Evolutionary conservation across 1,140 invertebrate genomes (phyloP).

Genomic region (Cotesia vestalis): DNA sequence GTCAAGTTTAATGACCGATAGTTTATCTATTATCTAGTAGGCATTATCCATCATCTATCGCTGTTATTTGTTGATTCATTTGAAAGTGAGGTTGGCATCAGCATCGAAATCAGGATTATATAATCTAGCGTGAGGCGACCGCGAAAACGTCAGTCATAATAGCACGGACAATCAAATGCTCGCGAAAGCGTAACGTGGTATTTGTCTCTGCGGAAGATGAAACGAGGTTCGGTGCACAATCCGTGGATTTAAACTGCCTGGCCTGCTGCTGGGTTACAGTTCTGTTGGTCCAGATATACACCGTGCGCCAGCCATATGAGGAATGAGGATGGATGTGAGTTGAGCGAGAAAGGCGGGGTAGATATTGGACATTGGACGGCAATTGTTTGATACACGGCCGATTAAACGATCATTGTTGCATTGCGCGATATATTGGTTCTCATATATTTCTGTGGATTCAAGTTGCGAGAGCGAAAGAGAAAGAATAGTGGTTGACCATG

Average conservation of each 20-base stretch:
- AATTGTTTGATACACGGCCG: slow-evolving; percentile 64
- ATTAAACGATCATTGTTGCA: slow-evolving; percentile 63
- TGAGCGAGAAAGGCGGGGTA: slow-evolving; percentile 27
- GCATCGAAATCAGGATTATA: too few relatives aligned
- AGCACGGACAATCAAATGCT: slow-evolving; percentile 64
- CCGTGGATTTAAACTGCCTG: slow-evolving; percentile 21
- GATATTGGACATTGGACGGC: slow-evolving; percentile 39
- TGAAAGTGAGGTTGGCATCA: too few relatives aligned
- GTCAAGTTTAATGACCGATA: too few relatives aligned
- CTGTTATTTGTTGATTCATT: too few relatives aligned
- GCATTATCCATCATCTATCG: too few relatives aligned
- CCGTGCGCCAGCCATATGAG: too few relatives aligned
- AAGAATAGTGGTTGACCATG: slow-evolving; percentile 31
- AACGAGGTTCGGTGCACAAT: slow-evolving; percentile 33
- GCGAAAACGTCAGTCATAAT: slow-evolving; percentile 63
- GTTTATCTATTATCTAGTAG: too few relatives aligned
- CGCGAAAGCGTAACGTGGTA: slow-evolving; percentile 55
- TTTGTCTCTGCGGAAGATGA: slow-evolving; percentile 65
- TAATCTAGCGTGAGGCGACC: slow-evolving; percentile 35
- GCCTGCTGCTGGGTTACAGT: neutral
- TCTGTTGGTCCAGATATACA: neutral
- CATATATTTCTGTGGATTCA: neutral
- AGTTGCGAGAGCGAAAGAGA: too few relatives aligned
- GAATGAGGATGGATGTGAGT: neutral
- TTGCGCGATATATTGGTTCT: slow-evolving; percentile 43